Evolutionary conservation across 1,140 invertebrate genomes (phyloP), one percentile per base, ranked within the genome.

Genomic region (Diorhabda elongata): DNA sequence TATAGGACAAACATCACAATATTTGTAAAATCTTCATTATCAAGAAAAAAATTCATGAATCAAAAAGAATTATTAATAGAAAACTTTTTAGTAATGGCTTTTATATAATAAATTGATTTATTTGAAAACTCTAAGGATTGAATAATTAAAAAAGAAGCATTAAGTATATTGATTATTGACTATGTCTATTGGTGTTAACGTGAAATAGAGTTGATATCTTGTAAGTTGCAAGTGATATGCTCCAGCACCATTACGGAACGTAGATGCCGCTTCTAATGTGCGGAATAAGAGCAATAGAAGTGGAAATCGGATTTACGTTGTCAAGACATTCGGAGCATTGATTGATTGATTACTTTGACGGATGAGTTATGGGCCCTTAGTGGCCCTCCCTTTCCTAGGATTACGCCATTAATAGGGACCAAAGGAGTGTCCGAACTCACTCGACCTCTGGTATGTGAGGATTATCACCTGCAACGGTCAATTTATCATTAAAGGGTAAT

Each of bases 271-370:
- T 52, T 52, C 47, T 52, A n/a, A 52, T 52, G 47, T 41, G 42
- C 59, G 11, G 7, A 60, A 60, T 41, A 11, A 11, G 42, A 60
- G 11, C 7, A 26, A 42, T 6, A 26, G 42, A 47, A 44, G 61
- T 42, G 47, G 69, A 70, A 70, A 70, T 70, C 64, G 65, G 69
- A 70, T 70, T 70, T 70, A 67, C 61, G 69, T 70, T 70, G 69
- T 70, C 69, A 70, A 70, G 65, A 70, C 69, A 64, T 11, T 42
- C 11, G 42, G 26, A 42, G 42, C 58, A 60, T 60, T 66, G 69
- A 70, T 70, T 70, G 69, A 70, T 70, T 66, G 69, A 70, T 70
- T 66, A 60, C 64, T 63, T 62, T 61, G 58, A 58, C 64, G 69
- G 63, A 70, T 70, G 69, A 70, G 64, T 70, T 70, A 70, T 70